Base-by-base conservation (phyloP, 2,797 vertebrate species). In the Triplophysa yarkandensis region DNA sequence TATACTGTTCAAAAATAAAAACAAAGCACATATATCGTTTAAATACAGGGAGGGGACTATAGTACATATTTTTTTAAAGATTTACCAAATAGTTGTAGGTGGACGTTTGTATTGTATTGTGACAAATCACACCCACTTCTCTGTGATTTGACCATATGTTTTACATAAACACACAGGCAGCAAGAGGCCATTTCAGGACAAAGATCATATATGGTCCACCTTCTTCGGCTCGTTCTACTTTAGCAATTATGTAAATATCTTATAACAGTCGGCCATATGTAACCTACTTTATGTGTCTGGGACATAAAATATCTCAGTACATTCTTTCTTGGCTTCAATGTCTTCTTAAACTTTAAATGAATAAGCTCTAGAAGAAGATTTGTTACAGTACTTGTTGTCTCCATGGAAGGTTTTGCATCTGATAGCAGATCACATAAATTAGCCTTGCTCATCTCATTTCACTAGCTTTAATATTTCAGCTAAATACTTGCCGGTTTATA, bases 131-230 rank as follows among this genome's bases (percentile, higher is more conserved):
- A 69, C 13, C 34, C 50, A 58, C 14, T 4, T 44, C 43, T 64
- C 41, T 54, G 27, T 54, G 27, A 61, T 68, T 63, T 67, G 14
- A 65, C 27, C 60, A 74, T 64, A 55, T 63, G 57, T 43, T 71
- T 11, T 3, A 9, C 8, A 4, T 32, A 10, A 27, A n/a, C 36
- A 8, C 63, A 34, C 48, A 80, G 74, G 73, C 68, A 80, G 77
- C 81, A 80, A 71, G 72, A 76, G 66, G 71, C 50, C 60, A 70
- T 72, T 80, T 80, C 76, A 76, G 81, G 82, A 88, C 80, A 84
- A 83, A 60, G 81, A 78, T 77, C 60, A 71, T 75, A 66, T 32
- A 43, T 13, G 72, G 68, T 76, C 77, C 78, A 73, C 72, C 50
- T 80, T 77, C 82, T 74, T 83, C 70, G 7, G 4, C 76, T 52